Evolutionary conservation across 2,888 invertebrate species (phyloP), one percentile per base, ranked within the genome.

Genomic region (Theristus sp.): DNA sequence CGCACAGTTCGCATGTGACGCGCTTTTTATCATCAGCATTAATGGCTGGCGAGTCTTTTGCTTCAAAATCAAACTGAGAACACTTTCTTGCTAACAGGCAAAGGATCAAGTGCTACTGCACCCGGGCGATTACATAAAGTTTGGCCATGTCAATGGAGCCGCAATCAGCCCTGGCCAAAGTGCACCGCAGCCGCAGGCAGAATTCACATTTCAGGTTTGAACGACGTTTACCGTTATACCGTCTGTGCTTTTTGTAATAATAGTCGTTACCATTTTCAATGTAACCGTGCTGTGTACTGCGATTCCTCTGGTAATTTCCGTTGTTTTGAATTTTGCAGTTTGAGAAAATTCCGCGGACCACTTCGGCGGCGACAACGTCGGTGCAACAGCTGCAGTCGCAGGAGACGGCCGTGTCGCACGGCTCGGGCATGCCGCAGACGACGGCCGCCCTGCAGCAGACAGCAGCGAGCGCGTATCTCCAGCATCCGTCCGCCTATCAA

Each of bases 141-240:
- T 77, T 66, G 77, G 77, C 13, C 76, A 77, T 64, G 70, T 72
- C 25, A 75, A 75, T 66, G 76, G 76, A 17, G 73, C 72, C 56
- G 73, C 74, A 57, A 70, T 76, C 31, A 67, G 70, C 54, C 71
- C 74, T 22, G 75, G 75, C 2, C 66, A 67, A 47, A 66, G 64
- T 31, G 72, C 73, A 1, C 67, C 67, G 27, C 74, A 74, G 62
- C 67, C 67, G 0, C 63, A 70, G 49, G 72, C 74, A 6, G 74
- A 74, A 64, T 75, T 75, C 64, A 67, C 70, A 61, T 75, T 71
- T 65, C 59, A 70, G 61, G 75, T 75, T 17, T 13, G 38, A 6
- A 38, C 38, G 38, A n/a, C n/a, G n/a, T n/a, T n/a, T n/a, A n/a
- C n/a, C n/a, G n/a, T n/a, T 38, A 24, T 25, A n/a, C 52, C 10